These are phyloP conservation scores for Eulemur rubriventer DNA, from an alignment of 2,797 vertebrate species.

Conservation along the genomic window DNA sequence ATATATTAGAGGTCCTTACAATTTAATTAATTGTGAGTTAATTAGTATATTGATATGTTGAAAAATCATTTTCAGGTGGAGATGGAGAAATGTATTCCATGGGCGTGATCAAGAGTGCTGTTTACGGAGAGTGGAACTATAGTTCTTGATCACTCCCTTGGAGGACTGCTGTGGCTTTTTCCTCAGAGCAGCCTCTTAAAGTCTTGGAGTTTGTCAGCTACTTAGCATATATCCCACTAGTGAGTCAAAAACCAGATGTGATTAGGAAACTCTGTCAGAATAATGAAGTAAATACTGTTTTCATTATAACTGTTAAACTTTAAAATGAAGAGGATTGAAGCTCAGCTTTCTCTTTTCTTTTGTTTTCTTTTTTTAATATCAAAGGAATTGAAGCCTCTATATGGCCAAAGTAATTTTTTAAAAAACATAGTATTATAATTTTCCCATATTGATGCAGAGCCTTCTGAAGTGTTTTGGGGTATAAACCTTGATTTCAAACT, in stretches of 20 bases:
- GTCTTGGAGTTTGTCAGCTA: background rate
- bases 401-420: background rate
- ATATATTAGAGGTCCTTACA: background rate
- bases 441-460: background rate
- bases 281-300: accelerated
- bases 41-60: background rate
- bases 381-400: background rate
- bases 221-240: accelerated
- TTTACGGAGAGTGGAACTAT: accelerated
- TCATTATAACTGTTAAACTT: background rate
- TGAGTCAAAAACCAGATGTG: accelerated
- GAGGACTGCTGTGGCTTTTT: background rate
- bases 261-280: background rate
- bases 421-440: background rate
- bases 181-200: background rate
- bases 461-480: background rate
- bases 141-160: accelerated
- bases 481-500: background rate
- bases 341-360: background rate
- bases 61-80: background rate
- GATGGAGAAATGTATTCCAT: background rate
- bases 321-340: background rate
- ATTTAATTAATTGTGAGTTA: background rate
- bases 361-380: background rate
- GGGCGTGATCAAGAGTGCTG: background rate